Evolutionary conservation across 2,888 invertebrate genomes (phyloP).

Genomic region (Ectropis crepuscularia): DNA sequence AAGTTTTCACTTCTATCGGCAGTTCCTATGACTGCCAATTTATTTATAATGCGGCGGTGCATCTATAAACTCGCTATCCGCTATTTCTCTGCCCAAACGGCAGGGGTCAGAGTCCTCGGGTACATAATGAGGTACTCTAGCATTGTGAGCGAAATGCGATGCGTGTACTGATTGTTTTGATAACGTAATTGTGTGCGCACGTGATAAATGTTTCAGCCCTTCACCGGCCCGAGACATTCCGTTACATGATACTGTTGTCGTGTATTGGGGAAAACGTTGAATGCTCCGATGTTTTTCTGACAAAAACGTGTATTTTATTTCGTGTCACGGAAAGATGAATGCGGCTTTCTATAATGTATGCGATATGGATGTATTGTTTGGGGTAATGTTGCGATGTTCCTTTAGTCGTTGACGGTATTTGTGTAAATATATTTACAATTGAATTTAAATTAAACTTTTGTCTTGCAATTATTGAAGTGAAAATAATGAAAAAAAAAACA

Average conservation of each 20-base stretch:
- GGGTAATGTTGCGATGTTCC: too few species aligned
- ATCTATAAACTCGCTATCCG: background rate
- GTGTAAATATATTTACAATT: too few species aligned
- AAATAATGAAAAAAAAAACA: too few species aligned
- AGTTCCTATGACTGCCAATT: too few species aligned
- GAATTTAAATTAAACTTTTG: too few species aligned
- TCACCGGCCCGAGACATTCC: background rate
- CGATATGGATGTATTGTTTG: too few species aligned
- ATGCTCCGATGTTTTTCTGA: background rate
- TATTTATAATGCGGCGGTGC: too few species aligned
- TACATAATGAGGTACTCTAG: constrained; percentile 37
- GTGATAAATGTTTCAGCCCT: constrained; percentile 16
- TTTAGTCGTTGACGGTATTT: too few species aligned
- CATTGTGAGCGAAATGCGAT: constrained; percentile 27
- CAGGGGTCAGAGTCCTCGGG: constrained; percentile 27
- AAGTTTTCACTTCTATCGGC: too few species aligned
- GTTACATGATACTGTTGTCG: constrained; percentile 4
- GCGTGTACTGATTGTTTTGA: constrained; percentile 29
- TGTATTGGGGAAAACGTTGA: constrained; percentile 4
- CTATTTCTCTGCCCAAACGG: constrained; percentile 2
- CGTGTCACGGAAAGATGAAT: background rate
- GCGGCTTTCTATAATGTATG: too few species aligned
- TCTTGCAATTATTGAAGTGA: too few species aligned
- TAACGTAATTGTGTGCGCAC: constrained; percentile 27
- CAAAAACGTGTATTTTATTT: background rate